Evolutionary conservation across 2,888 invertebrate genomes (phyloP).

Genomic region (Oeneis ivallda): DNA sequence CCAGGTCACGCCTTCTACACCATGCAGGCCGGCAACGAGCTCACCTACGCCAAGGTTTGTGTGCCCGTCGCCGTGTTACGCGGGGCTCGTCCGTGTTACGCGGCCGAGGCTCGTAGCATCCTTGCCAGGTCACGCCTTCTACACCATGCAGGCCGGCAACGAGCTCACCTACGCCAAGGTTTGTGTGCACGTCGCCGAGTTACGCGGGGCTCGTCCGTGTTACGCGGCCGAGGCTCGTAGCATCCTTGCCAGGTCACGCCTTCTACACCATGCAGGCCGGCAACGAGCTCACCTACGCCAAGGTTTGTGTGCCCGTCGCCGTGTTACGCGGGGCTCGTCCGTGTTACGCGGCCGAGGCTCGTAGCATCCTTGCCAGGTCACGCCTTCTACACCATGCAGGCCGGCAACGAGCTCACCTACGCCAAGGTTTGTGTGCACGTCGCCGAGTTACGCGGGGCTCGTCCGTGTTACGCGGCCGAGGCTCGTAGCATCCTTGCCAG

Average conservation of each 20-base stretch:
- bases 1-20: too few species aligned
- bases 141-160: slow-evolving; percentile 96
- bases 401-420: slow-evolving; percentile 86
- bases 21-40: too few species aligned
- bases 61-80: too few species aligned
- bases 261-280: too few species aligned
- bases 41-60: too few species aligned
- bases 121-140: slow-evolving; percentile 88
- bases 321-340: too few species aligned
- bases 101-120: too few species aligned
- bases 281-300: slow-evolving; percentile 85
- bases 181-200: neutral
- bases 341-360: too few species aligned
- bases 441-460: slow-evolving; percentile 71
- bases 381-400: slow-evolving; percentile 94
- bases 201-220: slow-evolving; percentile 71
- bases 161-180: slow-evolving; percentile 63
- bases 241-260: too few species aligned
- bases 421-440: neutral
- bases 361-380: slow-evolving; percentile 88
- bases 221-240: too few species aligned
- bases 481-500: too few species aligned
- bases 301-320: slow-evolving; percentile 95
- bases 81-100: too few species aligned
- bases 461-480: slow-evolving; percentile 85